These are phyloP conservation scores for Pachycephus smyrnensis DNA, from an alignment of 2,888 invertebrate genomes.

Conservation along the genomic window DNA sequence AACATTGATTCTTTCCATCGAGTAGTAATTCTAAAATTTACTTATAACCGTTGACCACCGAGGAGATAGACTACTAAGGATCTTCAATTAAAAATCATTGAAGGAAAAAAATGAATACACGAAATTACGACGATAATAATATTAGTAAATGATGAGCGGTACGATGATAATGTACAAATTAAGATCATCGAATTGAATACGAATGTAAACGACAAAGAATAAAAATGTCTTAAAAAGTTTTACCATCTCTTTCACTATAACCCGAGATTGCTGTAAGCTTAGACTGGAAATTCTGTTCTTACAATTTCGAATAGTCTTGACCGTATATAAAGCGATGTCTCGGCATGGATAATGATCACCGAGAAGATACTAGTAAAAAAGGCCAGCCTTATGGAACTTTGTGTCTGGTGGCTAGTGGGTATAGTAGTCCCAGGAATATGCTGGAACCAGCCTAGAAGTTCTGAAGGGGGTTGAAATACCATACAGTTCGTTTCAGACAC, in stretches of 20 bases:
- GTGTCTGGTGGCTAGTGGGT: too few relatives aligned
- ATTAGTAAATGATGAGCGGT: constrained; percentile 15
- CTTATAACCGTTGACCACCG: too few relatives aligned
- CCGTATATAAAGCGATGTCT: not conserved
- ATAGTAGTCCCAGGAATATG: too few relatives aligned
- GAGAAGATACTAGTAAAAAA: too few relatives aligned
- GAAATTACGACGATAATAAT: constrained; percentile 19
- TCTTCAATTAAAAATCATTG: too few relatives aligned
- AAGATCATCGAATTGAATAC: not conserved
- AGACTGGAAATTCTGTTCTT: not conserved
- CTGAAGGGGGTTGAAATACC: too few relatives aligned
- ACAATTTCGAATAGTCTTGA: not conserved
- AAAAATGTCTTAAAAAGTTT: constrained; percentile 1
- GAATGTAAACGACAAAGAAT: constrained; percentile 4
- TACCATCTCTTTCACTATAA: not conserved
- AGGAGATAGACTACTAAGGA: too few relatives aligned
- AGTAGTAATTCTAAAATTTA: too few relatives aligned
- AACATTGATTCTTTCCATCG: too few relatives aligned
- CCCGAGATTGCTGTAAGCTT: not conserved
- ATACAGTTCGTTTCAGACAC: too few relatives aligned
- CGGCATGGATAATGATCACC: not conserved
- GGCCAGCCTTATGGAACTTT: too few relatives aligned
- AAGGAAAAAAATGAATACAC: constrained; percentile 18
- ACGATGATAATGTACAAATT: not conserved
- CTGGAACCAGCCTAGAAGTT: too few relatives aligned